Evolutionary conservation across 2,888 invertebrate genomes (phyloP).

Genomic region (Octodonta nipae): DNA sequence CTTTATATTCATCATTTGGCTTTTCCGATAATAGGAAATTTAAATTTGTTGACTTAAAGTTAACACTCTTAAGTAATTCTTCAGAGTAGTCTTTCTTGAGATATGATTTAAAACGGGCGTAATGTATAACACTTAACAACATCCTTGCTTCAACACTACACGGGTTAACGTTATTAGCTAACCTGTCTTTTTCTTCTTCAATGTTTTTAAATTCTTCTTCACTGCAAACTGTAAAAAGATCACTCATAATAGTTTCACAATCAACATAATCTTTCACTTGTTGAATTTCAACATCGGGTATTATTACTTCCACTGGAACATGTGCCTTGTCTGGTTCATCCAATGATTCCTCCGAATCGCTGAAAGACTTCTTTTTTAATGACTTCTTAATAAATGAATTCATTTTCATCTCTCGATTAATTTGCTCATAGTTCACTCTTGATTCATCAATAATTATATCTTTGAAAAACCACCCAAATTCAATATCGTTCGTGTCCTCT

Average conservation of each 20-base stretch:
- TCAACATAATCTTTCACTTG: conserved; percentile 8
- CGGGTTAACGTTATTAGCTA: conserved; percentile 20
- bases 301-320: conserved; percentile 7
- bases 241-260: not conserved
- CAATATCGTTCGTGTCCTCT: conserved; percentile 19
- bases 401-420: too few relatives aligned
- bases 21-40: too few relatives aligned
- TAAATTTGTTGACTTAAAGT: too few relatives aligned
- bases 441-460: conserved; percentile 21
- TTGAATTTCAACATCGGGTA: conserved; percentile 11
- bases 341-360: conserved; percentile 7
- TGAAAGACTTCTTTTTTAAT: conserved; percentile 3
- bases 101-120: conserved; percentile 16
- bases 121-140: conserved; percentile 20
- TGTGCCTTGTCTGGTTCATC: conserved; percentile 4
- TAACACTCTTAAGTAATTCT: conserved; percentile 12
- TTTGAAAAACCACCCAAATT: conserved; percentile 25
- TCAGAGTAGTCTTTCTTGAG: conserved; percentile 11
- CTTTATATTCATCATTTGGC: conserved; percentile 14
- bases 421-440: too few relatives aligned
- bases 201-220: conserved; percentile 9
- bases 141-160: conserved; percentile 21
- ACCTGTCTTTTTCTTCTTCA: conserved; percentile 16
- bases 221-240: conserved; percentile 3
- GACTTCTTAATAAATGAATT: too few relatives aligned